phyloP scores from a whole-genome alignment of 2,797 vertebrate species.

The Premnoplex brunnescens region DNA sequence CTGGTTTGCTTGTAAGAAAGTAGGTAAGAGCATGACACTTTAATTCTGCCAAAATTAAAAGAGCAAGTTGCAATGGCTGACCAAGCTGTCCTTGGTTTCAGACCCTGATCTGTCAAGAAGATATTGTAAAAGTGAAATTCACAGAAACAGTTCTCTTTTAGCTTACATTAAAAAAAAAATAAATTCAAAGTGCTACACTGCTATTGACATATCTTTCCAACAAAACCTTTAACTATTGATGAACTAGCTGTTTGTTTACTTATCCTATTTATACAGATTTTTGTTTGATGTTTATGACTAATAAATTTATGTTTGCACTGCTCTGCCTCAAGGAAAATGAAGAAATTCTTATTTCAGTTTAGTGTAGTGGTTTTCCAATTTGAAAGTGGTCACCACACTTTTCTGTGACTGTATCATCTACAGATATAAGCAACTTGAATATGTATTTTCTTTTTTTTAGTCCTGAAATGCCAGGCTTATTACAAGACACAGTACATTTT shows the following conservation, averaged over 20 bases:
- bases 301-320: background rate
- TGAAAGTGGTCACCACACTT: background rate
- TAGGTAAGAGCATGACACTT: slow-evolving; percentile 20
- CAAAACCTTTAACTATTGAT: background rate
- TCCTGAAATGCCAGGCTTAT: background rate
- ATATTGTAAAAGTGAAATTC: slow-evolving; percentile 45
- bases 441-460: background rate
- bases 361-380: background rate
- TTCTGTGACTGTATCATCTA: background rate
- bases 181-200: background rate
- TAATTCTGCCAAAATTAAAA: slow-evolving; percentile 1
- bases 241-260: background rate
- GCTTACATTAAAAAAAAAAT: background rate
- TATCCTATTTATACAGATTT: background rate
- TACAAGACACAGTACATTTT: background rate
- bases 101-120: background rate
- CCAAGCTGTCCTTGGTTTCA: slow-evolving; percentile 66
- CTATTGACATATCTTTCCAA: background rate
- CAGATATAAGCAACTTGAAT: no score
- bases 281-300: background rate
- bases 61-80: slow-evolving; percentile 48
- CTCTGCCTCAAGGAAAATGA: background rate
- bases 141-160: background rate
- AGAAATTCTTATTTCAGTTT: background rate
- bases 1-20: background rate